Evolutionary conservation across 2,113 vertebrate species (phyloP).

Genomic region (Tenebrosternarchus preto): DNA sequence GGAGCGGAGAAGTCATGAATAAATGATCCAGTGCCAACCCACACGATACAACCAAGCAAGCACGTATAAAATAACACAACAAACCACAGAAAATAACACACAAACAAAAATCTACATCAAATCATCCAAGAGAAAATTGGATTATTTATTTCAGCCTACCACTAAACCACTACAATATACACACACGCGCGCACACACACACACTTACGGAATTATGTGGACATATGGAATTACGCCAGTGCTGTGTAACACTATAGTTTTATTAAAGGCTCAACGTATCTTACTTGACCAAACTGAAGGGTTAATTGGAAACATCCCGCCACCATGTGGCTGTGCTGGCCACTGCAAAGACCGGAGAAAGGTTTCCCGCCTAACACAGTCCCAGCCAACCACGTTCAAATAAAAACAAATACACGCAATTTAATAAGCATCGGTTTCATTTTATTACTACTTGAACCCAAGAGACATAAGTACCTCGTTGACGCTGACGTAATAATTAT

Average conservation of each 20-base stretch:
- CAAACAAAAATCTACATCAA: neutral
- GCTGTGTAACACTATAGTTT: neutral
- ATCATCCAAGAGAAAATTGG: neutral
- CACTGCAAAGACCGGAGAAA: conserved; percentile 20
- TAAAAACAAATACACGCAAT: too few species aligned
- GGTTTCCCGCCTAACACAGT: neutral
- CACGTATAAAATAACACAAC: conserved; percentile 13
- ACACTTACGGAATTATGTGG: neutral
- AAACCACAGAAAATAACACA: neutral
- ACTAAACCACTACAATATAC: neutral
- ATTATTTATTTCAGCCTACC: neutral
- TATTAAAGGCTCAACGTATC: neutral
- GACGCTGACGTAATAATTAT: too few species aligned
- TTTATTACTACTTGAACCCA: too few species aligned
- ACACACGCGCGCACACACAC: neutral
- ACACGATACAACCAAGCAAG: conserved; percentile 18
- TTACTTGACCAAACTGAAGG: conserved; percentile 22
- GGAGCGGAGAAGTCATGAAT: conserved; percentile 26
- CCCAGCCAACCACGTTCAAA: neutral
- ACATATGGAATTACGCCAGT: neutral
- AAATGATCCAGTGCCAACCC: conserved; percentile 34
- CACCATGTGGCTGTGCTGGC: conserved; percentile 54
- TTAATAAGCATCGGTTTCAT: too few species aligned
- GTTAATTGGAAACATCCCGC: conserved; percentile 41
- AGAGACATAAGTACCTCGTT: too few species aligned